Evolutionary conservation across 2,888 invertebrate species (phyloP).

Genomic region (Ctenicera cuprea): DNA sequence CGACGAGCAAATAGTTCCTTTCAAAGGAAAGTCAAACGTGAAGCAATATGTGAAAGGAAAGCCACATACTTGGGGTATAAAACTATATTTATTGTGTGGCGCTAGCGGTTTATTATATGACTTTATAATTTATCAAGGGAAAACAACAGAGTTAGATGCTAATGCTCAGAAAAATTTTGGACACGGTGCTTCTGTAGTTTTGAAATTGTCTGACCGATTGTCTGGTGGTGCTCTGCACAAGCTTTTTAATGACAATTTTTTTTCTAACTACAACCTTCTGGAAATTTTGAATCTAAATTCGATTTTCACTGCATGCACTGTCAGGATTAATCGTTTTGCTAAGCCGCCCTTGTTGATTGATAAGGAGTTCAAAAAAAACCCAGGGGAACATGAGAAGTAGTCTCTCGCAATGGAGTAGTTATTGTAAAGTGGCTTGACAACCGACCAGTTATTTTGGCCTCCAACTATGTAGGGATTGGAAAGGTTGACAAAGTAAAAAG

Average conservation of each 20-base stretch:
- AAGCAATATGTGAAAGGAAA: conserved; percentile 7
- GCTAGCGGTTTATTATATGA: conserved; percentile 7
- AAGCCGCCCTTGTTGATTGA: neutral
- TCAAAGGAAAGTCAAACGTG: neutral
- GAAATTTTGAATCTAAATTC: neutral
- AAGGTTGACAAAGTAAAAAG: neutral
- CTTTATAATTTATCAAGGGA: conserved; percentile 14
- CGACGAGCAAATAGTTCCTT: neutral
- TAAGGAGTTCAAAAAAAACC: neutral
- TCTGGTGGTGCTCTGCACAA: neutral
- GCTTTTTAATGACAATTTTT: conserved; percentile 17
- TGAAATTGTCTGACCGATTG: neutral
- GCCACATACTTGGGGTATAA: conserved; percentile 16
- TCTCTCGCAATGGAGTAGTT: neutral
- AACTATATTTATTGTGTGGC: neutral
- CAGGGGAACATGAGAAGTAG: neutral
- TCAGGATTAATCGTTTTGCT: neutral
- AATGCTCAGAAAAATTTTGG: conserved; percentile 1
- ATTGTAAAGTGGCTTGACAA: conserved; percentile 3
- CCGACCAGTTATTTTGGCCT: neutral
- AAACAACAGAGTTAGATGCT: conserved; percentile 4
- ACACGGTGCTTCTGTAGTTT: neutral
- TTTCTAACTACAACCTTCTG: neutral
- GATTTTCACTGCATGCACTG: neutral
- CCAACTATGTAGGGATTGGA: conserved; percentile 10